These are phyloP conservation scores for Limnephilus rhombicus DNA, from an alignment of 2,888 invertebrate species.

Conservation along the genomic window DNA sequence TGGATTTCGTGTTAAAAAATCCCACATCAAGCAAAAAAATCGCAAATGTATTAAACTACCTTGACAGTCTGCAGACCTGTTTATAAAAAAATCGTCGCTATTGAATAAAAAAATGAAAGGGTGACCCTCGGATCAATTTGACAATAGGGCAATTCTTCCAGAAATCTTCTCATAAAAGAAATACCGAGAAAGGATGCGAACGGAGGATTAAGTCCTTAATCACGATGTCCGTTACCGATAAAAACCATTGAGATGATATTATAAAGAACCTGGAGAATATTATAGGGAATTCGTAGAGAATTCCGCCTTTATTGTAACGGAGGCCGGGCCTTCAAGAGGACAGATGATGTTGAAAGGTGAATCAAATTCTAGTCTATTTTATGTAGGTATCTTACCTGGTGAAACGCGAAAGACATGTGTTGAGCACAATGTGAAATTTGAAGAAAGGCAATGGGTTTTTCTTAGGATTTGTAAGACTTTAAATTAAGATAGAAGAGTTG, in stretches of 20 bases:
- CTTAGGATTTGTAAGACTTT: neutral
- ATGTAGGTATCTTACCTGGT: constrained; percentile 34
- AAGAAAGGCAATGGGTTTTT: neutral
- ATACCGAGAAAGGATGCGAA: constrained; percentile 64
- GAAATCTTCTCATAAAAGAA: constrained; percentile 56
- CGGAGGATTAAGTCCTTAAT: constrained; percentile 65
- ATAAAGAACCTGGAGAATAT: neutral
- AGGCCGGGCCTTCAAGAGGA: constrained; percentile 16
- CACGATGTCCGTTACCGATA: constrained; percentile 66
- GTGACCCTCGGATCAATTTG: constrained; percentile 62
- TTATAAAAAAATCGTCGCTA: constrained; percentile 33
- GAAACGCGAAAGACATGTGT: constrained; percentile 42
- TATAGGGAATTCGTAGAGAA: constrained; percentile 43
- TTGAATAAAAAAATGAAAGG: constrained; percentile 64
- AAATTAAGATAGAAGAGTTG: neutral
- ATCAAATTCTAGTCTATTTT: constrained; percentile 30
- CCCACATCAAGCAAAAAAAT: neutral
- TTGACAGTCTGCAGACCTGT: neutral
- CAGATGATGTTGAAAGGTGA: constrained; percentile 41
- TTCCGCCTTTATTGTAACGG: constrained; percentile 51
- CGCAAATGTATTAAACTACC: neutral
- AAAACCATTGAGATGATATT: constrained; percentile 46
- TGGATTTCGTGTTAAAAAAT: no score
- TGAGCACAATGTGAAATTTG: constrained; percentile 68
- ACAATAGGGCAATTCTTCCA: constrained; percentile 60